Conservation (phyloP, 2,888 invertebrate species). For the Lutraria lutraria region DNA sequence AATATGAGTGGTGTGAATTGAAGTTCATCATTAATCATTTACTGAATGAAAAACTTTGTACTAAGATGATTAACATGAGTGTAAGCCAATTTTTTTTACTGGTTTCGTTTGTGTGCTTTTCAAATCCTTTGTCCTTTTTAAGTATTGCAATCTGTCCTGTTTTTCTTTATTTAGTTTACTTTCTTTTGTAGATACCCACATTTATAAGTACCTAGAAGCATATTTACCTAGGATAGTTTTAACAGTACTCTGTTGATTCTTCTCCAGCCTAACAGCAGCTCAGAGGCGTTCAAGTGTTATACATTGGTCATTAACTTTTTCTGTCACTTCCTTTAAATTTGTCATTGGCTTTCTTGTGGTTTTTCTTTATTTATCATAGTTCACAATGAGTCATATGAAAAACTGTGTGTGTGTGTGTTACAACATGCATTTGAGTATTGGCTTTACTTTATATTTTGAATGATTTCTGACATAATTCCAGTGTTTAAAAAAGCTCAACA, state of each 20-base stretch:
- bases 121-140: neutral
- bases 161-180: neutral
- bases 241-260: conserved; percentile 12
- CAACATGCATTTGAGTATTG: neutral
- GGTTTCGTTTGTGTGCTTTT: neutral
- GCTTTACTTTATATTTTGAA: neutral
- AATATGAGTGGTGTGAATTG: neutral
- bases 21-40: neutral
- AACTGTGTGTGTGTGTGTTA: neutral
- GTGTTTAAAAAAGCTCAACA: neutral
- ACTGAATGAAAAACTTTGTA: neutral
- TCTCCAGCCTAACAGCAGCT: neutral
- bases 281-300: neutral
- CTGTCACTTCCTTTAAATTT: conserved; percentile 34
- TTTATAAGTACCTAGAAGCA: neutral
- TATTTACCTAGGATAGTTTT: neutral
- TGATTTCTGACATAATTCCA: neutral
- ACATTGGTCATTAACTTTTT: conserved; percentile 13
- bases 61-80: neutral
- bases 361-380: neutral
- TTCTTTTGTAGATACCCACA: neutral
- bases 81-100: neutral
- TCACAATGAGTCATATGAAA: neutral
- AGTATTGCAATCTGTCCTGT: neutral
- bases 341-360: conserved; percentile 33